A percentile compares a stretch with the other conserved stretches of the same genome.
phyloP scores from a whole-genome alignment of 1,140 invertebrate genomes.

The Saccostrea glomerata region DNA sequence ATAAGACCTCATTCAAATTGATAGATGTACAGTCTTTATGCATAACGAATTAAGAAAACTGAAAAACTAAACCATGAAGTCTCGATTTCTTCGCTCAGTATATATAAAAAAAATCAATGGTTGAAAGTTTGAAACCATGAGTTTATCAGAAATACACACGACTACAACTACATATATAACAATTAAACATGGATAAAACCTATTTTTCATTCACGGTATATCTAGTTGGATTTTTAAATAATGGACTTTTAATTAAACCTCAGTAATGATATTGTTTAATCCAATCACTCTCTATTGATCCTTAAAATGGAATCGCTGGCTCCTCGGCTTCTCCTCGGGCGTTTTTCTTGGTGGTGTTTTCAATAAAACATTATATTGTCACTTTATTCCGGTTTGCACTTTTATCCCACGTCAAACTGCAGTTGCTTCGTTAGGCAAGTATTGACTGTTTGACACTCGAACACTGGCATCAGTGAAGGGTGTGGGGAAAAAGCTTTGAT shows the following conservation, averaged over 20 bases:
- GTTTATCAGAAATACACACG: no score
- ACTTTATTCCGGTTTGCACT: neutral
- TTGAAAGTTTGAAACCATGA: no score
- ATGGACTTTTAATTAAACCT: neutral
- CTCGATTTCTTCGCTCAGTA: no score
- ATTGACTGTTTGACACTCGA: neutral
- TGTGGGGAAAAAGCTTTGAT: neutral
- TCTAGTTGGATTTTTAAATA: neutral
- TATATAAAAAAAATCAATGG: no score
- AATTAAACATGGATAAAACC: no score
- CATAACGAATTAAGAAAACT: no score
- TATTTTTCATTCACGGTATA: no score
- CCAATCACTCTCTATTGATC: constrained; percentile 7
- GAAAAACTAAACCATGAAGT: no score
- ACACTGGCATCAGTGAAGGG: neutral
- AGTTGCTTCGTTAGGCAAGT: neutral
- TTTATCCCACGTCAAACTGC: constrained; percentile 9
- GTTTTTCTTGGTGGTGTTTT: constrained; percentile 32
- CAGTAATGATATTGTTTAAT: neutral
- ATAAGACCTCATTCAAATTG: no score
- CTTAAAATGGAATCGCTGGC: neutral
- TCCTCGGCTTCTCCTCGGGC: neutral
- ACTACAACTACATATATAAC: no score
- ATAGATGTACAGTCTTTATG: no score
- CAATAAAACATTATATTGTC: constrained; percentile 35